Conservation (phyloP, 2,113 vertebrate genomes). For the Chlorodrepanis virens region DNA sequence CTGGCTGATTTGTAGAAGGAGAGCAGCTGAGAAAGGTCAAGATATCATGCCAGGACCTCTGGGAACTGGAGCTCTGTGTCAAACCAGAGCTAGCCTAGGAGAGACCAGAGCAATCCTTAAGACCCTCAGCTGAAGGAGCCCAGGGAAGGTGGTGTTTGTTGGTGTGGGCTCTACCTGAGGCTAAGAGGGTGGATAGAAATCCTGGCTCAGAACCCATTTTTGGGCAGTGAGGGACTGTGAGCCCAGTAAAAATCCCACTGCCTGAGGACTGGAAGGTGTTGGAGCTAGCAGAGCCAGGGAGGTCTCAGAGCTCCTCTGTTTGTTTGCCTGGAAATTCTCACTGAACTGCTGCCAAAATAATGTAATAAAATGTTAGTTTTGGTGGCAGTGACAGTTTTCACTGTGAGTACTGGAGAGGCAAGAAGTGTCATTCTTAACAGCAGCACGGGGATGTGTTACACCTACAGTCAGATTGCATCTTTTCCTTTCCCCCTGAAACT, state of each 20-base stretch:
- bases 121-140: neutral
- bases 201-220: neutral
- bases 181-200: neutral
- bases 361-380: neutral
- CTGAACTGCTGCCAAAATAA: neutral
- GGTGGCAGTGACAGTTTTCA: neutral
- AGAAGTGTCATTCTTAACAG: neutral
- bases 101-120: accelerated
- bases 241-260: neutral
- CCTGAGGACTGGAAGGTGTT: neutral
- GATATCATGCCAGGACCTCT: neutral
- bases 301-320: neutral
- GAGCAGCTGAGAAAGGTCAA: neutral
- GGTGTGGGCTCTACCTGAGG: neutral
- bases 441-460: no score
- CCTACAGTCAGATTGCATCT: neutral
- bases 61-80: neutral
- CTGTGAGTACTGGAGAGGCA: neutral
- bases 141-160: neutral
- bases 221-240: neutral
- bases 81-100: neutral
- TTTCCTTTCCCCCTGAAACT: neutral
- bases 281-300: neutral
- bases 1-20: neutral
- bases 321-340: neutral